A percentile compares a stretch with the other conserved stretches of the same genome.
phyloP scores from a whole-genome alignment of 2,113 vertebrate species.

The Albula goreensis region DNA sequence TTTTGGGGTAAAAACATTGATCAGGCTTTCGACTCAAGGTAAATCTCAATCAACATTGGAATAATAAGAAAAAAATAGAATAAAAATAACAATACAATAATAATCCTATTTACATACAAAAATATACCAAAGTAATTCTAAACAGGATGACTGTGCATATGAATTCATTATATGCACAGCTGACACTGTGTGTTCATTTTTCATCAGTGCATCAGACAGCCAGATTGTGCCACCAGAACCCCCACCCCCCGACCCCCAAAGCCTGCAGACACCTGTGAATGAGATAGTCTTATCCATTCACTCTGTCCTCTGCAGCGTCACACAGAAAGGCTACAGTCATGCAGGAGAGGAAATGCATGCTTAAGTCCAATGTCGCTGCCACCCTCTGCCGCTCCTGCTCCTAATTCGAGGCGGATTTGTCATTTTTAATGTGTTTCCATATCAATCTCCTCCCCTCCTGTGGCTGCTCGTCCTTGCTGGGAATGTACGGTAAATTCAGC shows the following conservation, averaged over 20 bases:
- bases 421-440: too few species aligned
- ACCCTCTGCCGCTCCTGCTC: background rate
- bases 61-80: slow-evolving; percentile 57
- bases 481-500: background rate
- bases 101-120: slow-evolving; percentile 75
- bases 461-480: background rate
- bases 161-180: slow-evolving; percentile 32
- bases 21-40: slow-evolving; percentile 42
- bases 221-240: slow-evolving; percentile 33
- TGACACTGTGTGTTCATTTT: slow-evolving; percentile 21
- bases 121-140: slow-evolving; percentile 76
- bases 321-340: background rate
- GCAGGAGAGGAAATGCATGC: background rate
- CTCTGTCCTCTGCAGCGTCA: background rate
- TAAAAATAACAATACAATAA: slow-evolving; percentile 60
- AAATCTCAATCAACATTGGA: slow-evolving; percentile 43
- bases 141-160: slow-evolving; percentile 58
- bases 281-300: background rate
- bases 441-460: background rate
- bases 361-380: too few species aligned
- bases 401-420: background rate
- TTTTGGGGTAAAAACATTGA: slow-evolving; percentile 35
- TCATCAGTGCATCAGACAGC: slow-evolving; percentile 43
- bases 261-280: background rate
- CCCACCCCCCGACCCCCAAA: background rate